These are phyloP conservation scores for Platycnemis pennipes DNA, from an alignment of 2,888 invertebrate species.

Conservation along the genomic window DNA sequence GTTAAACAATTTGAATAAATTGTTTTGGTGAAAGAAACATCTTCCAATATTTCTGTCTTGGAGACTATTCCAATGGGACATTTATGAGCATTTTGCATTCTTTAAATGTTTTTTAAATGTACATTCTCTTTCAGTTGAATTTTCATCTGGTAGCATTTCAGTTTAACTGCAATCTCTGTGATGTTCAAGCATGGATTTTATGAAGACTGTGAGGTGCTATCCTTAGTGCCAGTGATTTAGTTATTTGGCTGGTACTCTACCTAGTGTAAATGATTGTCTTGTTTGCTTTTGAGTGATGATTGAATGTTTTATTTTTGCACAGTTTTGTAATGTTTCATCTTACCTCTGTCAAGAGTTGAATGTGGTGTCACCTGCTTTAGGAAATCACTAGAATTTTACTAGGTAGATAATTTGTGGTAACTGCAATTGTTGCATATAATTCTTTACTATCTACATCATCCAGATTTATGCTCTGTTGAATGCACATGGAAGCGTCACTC, in stretches of 20 bases:
- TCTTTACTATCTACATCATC: neutral
- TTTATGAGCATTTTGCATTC: neutral
- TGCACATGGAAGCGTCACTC: neutral
- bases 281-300: neutral
- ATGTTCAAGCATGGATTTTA: neutral
- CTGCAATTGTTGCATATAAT: neutral
- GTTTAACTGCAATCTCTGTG: neutral
- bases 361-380: neutral
- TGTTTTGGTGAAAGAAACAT: constrained; percentile 2
- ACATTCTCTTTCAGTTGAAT: neutral
- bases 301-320: neutral
- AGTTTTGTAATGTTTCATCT: neutral
- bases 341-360: neutral
- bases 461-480: neutral
- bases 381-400: neutral
- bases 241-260: neutral
- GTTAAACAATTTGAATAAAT: constrained; percentile 3
- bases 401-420: neutral
- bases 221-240: neutral
- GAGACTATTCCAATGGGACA: neutral
- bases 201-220: neutral
- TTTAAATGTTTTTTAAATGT: neutral
- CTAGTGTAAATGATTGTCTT: neutral
- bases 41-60: neutral
- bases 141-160: neutral